Conservation (phyloP, 1,140 invertebrate species). For the Rhopalosiphum padi region DNA sequence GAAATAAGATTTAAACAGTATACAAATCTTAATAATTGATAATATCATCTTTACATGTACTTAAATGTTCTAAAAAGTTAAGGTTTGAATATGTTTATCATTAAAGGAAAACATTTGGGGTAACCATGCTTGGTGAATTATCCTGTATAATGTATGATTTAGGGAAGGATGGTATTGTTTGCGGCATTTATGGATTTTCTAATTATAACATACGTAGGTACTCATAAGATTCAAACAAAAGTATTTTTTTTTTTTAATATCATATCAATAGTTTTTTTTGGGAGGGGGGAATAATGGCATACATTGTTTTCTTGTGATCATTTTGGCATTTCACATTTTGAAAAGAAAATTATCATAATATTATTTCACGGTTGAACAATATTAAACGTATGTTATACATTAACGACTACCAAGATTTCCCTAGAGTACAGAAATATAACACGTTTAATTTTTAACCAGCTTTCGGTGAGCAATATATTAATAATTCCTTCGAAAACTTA, state of each 20-base stretch:
- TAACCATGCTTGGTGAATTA: not conserved
- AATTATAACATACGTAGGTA: not conserved
- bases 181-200: not conserved
- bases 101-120: not conserved
- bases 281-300: not conserved
- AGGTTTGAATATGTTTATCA: not conserved
- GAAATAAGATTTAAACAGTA: not conserved
- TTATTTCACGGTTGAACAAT: conserved; percentile 27
- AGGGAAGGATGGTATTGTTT: not conserved
- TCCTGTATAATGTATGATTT: not conserved
- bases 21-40: not conserved
- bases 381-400: not conserved
- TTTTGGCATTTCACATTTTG: not conserved
- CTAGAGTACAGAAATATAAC: not conserved
- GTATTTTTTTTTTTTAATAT: not conserved
- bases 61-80: not conserved
- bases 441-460: not conserved
- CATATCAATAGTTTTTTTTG: not conserved
- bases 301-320: not conserved
- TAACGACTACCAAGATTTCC: not conserved
- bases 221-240: not conserved
- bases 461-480: not conserved
- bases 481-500: not conserved
- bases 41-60: not conserved
- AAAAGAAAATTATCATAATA: conserved; percentile 4